phyloP scores from a whole-genome alignment of 2,113 vertebrate genomes.

The Platichthys stellatus region DNA sequence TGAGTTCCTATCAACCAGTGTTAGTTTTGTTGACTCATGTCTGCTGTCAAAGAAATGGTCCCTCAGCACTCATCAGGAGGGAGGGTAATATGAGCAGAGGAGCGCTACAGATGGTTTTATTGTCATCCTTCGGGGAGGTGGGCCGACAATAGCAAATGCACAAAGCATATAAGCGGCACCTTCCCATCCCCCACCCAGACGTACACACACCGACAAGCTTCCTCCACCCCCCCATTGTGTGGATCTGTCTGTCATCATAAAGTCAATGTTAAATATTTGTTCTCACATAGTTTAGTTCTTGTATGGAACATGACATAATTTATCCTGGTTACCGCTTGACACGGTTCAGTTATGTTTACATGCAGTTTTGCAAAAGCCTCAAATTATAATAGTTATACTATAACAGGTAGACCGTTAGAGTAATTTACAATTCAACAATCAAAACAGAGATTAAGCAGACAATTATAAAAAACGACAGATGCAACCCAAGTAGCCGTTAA shows the following conservation, averaged over 20 bases:
- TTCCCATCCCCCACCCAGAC: conserved; percentile 27
- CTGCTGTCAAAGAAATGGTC: conserved; percentile 66
- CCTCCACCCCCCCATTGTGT: conserved; percentile 13
- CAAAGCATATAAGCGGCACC: conserved; percentile 44
- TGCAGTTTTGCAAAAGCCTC: conserved; percentile 1
- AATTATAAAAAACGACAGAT: not conserved
- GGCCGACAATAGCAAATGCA: conserved; percentile 62
- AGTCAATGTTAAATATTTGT: conserved; percentile 38
- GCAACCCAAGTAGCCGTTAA: conserved; percentile 3
- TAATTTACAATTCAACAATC: not conserved
- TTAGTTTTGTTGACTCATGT: conserved; percentile 75
- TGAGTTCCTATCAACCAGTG: conserved; percentile 42
- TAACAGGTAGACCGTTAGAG: not conserved
- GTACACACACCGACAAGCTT: conserved; percentile 6
- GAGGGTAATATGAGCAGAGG: conserved; percentile 70
- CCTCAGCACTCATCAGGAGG: conserved; percentile 56
- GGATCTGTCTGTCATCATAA: conserved; percentile 46
- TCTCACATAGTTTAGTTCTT: conserved; percentile 11
- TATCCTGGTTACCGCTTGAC: not conserved
- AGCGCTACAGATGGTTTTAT: conserved; percentile 72
- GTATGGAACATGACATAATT: not conserved
- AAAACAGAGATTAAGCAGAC: not conserved
- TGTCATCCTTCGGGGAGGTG: conserved; percentile 65
- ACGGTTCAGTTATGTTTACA: conserved; percentile 16
- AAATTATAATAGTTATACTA: not conserved